These are phyloP conservation scores for Grallaria varia DNA, from an alignment of 2,113 vertebrate species.

Conservation along the genomic window DNA sequence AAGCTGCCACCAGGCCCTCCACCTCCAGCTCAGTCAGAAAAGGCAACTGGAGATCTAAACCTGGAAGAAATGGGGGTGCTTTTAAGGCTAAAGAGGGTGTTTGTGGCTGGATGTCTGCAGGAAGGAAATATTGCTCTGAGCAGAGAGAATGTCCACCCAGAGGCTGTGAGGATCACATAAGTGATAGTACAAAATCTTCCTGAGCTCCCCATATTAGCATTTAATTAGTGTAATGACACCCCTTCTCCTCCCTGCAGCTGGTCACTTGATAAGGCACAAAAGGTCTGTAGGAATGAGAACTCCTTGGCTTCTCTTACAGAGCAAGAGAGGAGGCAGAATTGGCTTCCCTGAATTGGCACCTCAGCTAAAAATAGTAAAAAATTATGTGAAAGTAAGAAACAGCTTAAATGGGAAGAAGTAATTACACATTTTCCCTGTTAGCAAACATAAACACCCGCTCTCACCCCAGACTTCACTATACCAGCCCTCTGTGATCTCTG, in stretches of 20 bases:
- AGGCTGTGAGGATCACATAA: background rate
- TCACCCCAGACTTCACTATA: background rate
- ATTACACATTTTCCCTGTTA: background rate
- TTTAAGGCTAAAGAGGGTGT: background rate
- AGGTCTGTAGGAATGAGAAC: background rate
- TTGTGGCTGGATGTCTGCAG: background rate
- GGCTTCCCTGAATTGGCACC: background rate
- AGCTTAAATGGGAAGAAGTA: background rate
- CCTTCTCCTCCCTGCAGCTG: background rate
- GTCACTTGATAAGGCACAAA: background rate
- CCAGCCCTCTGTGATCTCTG: background rate
- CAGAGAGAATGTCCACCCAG: background rate
- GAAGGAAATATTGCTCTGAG: background rate
- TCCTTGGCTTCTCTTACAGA: background rate
- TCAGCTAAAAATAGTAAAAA: background rate
- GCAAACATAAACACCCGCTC: fast-evolving
- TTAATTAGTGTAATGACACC: background rate
- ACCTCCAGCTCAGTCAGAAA: slow-evolving; percentile 74
- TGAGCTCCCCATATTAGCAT: background rate
- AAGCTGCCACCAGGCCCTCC: slow-evolving; percentile 72
- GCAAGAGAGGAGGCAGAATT: background rate
- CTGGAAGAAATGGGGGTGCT: background rate
- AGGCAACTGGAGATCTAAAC: background rate
- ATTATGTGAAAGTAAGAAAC: background rate
- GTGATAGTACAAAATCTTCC: too few relatives aligned